phyloP scores from a whole-genome alignment of 2,113 vertebrate genomes.

The Menidia beryllina region DNA sequence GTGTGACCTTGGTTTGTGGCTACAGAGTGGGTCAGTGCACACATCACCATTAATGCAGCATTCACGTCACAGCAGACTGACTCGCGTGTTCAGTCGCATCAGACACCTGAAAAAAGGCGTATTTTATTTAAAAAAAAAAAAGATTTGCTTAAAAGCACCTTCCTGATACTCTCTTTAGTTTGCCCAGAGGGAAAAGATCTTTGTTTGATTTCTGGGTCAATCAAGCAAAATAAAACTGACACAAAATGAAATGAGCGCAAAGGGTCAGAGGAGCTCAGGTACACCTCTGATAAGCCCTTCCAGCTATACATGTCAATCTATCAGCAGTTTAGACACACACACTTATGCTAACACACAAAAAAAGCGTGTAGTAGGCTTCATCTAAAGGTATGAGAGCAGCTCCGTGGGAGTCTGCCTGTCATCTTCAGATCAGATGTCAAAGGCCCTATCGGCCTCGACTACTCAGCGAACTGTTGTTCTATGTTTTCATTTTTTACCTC shows the following conservation, averaged over 20 bases:
- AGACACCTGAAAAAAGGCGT: not conserved
- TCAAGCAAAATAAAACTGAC: slow-evolving; percentile 18
- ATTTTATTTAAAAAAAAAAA: not conserved
- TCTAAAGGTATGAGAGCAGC: slow-evolving; percentile 47
- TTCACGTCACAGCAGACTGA: slow-evolving; percentile 6
- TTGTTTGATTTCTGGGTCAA: slow-evolving; percentile 52
- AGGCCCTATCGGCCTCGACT: slow-evolving; percentile 19
- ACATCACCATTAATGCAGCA: slow-evolving; percentile 1
- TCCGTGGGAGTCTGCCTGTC: slow-evolving; percentile 43
- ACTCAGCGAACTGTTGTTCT: slow-evolving; percentile 42
- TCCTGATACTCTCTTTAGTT: slow-evolving; percentile 26
- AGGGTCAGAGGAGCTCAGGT: slow-evolving; percentile 13
- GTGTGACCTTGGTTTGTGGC: slow-evolving; percentile 25
- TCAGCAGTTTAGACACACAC: slow-evolving; percentile 32
- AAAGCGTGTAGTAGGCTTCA: slow-evolving; percentile 33
- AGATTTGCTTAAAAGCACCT: slow-evolving; percentile 27
- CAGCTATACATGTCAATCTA: slow-evolving; percentile 62
- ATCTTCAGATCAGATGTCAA: slow-evolving; percentile 54
- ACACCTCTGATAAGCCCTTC: slow-evolving; percentile 26
- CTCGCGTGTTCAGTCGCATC: slow-evolving; percentile 2
- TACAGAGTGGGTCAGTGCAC: slow-evolving; percentile 6
- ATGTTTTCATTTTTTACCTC: slow-evolving; percentile 2
- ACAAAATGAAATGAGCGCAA: slow-evolving; percentile 40
- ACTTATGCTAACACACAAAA: slow-evolving; percentile 19
- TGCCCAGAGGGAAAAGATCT: slow-evolving; percentile 25